A percentile compares a stretch with the other conserved stretches of the same genome.
Evolutionary conservation across 1,140 invertebrate species (phyloP).

Genomic region (Leptinotarsa undecemlineata): DNA sequence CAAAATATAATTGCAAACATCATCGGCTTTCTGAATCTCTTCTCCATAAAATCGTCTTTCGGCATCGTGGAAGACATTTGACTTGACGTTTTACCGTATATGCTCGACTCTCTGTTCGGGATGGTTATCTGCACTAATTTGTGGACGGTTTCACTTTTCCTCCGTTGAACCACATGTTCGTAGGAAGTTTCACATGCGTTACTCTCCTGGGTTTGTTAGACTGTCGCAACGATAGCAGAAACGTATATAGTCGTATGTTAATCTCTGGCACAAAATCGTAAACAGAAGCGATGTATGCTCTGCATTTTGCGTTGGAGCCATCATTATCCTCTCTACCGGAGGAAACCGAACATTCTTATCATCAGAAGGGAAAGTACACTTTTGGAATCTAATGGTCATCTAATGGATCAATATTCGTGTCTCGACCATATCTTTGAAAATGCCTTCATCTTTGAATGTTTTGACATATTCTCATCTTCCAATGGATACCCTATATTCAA

Average conservation of each 20-base stretch:
- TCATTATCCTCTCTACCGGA: too few relatives aligned
- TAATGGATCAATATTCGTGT: too few relatives aligned
- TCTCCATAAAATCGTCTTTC: neutral
- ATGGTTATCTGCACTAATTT: conserved; percentile 8
- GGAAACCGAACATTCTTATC: too few relatives aligned
- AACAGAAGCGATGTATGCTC: neutral
- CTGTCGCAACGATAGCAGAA: neutral
- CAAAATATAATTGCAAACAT: too few relatives aligned
- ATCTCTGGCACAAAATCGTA: neutral
- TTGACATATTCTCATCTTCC: too few relatives aligned
- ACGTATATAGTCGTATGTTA: neutral
- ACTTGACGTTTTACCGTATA: neutral
- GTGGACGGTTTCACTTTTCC: conserved; percentile 5
- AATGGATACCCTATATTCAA: too few relatives aligned
- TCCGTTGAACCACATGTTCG: neutral
- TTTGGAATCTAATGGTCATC: too few relatives aligned
- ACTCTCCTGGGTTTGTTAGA: neutral
- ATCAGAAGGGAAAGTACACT: too few relatives aligned
- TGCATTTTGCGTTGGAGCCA: neutral
- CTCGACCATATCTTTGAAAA: too few relatives aligned
- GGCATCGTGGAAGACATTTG: neutral
- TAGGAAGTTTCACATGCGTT: conserved; percentile 7
- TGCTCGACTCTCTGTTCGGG: conserved; percentile 1
- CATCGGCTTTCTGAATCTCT: neutral
- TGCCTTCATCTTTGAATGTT: too few relatives aligned